These are phyloP conservation scores for Mactra quadrangularis DNA, from an alignment of 1,140 invertebrate species.

Conservation along the genomic window DNA sequence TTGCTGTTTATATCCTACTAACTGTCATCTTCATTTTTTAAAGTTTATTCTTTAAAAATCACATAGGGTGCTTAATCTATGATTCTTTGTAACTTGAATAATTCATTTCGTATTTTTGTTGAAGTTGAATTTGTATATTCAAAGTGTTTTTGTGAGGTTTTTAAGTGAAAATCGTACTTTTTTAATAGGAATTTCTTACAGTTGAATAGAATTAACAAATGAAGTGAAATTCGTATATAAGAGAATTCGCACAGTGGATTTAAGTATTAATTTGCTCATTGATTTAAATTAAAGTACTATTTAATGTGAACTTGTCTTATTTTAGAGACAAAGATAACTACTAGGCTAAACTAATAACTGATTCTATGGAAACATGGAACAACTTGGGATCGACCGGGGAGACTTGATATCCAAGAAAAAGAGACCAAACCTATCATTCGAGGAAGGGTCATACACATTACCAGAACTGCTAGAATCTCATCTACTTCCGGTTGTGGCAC, in stretches of 20 bases:
- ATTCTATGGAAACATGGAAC: slow-evolving; percentile 12
- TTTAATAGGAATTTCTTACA: background rate
- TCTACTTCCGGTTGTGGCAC: slow-evolving; percentile 71
- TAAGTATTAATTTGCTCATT: background rate
- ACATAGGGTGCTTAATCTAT: too few species aligned
- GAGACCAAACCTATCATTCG: slow-evolving; percentile 63
- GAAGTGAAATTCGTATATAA: background rate
- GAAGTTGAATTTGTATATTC: too few species aligned
- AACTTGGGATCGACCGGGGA: slow-evolving; percentile 6
- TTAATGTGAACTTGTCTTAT: background rate
- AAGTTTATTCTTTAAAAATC: too few species aligned
- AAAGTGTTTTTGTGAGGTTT: too few species aligned
- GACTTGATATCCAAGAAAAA: slow-evolving; percentile 2
- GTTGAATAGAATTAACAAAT: background rate
- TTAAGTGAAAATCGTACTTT: too few species aligned
- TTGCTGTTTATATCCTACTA: too few species aligned
- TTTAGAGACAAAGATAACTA: background rate
- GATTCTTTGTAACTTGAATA: too few species aligned
- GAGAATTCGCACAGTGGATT: background rate
- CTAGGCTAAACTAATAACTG: background rate
- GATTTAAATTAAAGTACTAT: background rate
- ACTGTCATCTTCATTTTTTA: too few species aligned
- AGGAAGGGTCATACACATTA: slow-evolving; percentile 62
- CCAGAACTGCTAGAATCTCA: slow-evolving; percentile 63
- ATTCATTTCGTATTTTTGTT: too few species aligned